Conservation (phyloP, 2,888 invertebrate species). For the Drosophila anomelani region DNA sequence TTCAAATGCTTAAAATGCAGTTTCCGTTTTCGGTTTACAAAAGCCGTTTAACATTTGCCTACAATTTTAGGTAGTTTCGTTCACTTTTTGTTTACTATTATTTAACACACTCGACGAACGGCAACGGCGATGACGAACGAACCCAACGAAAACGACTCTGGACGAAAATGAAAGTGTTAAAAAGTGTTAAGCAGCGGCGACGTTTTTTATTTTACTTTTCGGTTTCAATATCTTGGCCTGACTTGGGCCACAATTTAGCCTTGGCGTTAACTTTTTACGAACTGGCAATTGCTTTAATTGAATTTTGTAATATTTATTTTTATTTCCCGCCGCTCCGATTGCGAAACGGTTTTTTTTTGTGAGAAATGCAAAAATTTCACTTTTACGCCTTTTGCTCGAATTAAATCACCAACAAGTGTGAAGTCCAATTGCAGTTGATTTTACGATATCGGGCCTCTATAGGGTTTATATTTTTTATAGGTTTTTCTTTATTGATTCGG, state of each 20-base stretch:
- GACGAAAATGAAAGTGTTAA: slow-evolving; percentile 78
- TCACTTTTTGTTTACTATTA: slow-evolving; percentile 62
- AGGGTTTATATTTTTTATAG: slow-evolving; percentile 4
- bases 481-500: background rate
- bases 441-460: slow-evolving; percentile 11
- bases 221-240: slow-evolving; percentile 41
- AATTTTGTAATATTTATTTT: slow-evolving; percentile 64
- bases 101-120: slow-evolving; percentile 71
- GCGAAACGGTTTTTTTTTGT: slow-evolving; percentile 45
- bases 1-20: slow-evolving; percentile 23
- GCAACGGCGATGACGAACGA: slow-evolving; percentile 35
- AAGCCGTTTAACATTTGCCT: slow-evolving; percentile 34
- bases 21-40: slow-evolving; percentile 33
- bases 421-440: slow-evolving; percentile 15
- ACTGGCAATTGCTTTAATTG: slow-evolving; percentile 44
- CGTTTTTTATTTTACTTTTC: slow-evolving; percentile 17
- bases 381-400: slow-evolving; percentile 36
- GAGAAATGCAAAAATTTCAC: slow-evolving; percentile 59
- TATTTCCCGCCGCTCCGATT: slow-evolving; percentile 37
- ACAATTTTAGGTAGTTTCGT: slow-evolving; percentile 39
- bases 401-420: slow-evolving; percentile 21
- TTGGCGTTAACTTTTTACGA: slow-evolving; percentile 34
- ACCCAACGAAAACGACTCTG: slow-evolving; percentile 51
- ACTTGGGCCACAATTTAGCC: slow-evolving; percentile 31
- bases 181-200: slow-evolving; percentile 36